phyloP scores from a whole-genome alignment of 2,113 vertebrate genomes.

The Lepus americanus region DNA sequence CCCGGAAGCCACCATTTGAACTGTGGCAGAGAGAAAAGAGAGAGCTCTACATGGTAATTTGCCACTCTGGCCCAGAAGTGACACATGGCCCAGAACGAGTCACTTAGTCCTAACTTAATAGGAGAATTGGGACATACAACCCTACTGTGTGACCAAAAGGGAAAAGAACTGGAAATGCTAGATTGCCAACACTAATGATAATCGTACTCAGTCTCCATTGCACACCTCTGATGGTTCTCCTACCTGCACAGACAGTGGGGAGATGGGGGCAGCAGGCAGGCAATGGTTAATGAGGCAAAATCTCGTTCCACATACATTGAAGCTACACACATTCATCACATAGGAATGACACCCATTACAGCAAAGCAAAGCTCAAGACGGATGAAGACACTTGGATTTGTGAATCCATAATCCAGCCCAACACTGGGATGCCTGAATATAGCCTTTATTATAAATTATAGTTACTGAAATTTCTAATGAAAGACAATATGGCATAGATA shows the following conservation, averaged over 20 bases:
- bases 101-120: neutral
- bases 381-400: neutral
- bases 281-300: neutral
- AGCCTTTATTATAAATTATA: neutral
- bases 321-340: neutral
- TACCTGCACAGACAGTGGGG: neutral
- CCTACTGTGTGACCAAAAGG: neutral
- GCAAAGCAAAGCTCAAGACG: neutral
- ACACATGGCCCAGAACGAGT: neutral
- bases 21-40: neutral
- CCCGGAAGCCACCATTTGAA: neutral
- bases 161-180: neutral
- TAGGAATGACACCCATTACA: neutral
- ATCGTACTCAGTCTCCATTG: neutral
- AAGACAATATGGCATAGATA: neutral
- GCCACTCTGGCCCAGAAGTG: neutral
- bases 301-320: neutral
- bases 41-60: neutral
- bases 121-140: neutral
- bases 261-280: neutral
- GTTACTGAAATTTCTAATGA: neutral
- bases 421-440: neutral
- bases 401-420: neutral
- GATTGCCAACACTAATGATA: neutral
- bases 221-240: neutral